These are phyloP conservation scores for Heliothis peltigera DNA, from an alignment of 2,888 invertebrate genomes.

Conservation along the genomic window DNA sequence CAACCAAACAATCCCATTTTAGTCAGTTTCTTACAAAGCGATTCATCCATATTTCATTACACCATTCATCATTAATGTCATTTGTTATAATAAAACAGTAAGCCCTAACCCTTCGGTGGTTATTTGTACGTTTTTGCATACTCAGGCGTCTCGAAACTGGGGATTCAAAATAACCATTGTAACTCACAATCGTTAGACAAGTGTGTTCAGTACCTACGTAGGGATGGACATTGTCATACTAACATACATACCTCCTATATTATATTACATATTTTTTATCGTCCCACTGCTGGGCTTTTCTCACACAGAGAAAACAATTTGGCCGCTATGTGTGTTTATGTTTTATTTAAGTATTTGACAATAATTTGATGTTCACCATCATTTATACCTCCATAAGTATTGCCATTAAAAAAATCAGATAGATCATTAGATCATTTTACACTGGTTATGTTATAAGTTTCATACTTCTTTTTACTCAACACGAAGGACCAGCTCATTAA, in stretches of 20 bases:
- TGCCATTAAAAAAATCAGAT: constrained; percentile 5
- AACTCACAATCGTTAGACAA: constrained; percentile 10
- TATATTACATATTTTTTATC: too few relatives aligned
- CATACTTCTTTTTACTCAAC: constrained; percentile 38
- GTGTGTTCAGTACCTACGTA: constrained; percentile 7
- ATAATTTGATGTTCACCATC: too few relatives aligned
- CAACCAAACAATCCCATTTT: background rate
- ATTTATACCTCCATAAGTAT: background rate
- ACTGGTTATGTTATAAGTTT: background rate
- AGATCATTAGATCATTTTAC: background rate
- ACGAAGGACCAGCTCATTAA: constrained; percentile 51
- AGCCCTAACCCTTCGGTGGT: constrained; percentile 4
- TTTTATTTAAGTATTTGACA: too few relatives aligned
- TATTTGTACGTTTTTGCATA: constrained; percentile 27
- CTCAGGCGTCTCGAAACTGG: constrained; percentile 10
- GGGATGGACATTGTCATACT: too few relatives aligned
- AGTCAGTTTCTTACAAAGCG: background rate
- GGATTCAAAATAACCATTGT: constrained; percentile 42
- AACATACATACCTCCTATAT: too few relatives aligned
- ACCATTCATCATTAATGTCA: constrained; percentile 33
- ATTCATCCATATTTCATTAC: constrained; percentile 31
- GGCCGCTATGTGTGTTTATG: too few relatives aligned
- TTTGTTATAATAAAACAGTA: constrained; percentile 39
- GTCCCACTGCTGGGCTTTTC: too few relatives aligned
- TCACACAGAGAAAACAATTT: too few relatives aligned